Percentiles rank a stretch among this genome's conserved stretches.
phyloP scores from a whole-genome alignment of 2,888 invertebrate species.

The Cerastoderma edule region DNA sequence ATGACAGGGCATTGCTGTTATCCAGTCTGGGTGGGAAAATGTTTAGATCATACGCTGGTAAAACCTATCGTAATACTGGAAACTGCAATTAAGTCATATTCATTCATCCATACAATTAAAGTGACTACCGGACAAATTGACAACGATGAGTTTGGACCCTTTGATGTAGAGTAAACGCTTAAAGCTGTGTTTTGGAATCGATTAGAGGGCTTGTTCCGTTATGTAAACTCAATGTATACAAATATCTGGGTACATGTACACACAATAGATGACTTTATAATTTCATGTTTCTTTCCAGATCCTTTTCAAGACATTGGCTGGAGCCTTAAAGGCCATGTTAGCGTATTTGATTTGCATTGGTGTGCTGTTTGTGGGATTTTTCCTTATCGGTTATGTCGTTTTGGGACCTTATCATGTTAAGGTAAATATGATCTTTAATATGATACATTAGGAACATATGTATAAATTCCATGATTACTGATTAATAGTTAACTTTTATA shows the following conservation, averaged over 20 bases:
- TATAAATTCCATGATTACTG: background rate
- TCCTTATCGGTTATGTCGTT: conserved; percentile 29
- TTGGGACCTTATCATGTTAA: conserved; percentile 35
- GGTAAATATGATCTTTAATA: conserved; percentile 16
- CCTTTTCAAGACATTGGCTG: conserved; percentile 23
- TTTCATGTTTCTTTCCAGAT: conserved; percentile 15
- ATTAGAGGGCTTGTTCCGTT: background rate
- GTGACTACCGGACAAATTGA: background rate
- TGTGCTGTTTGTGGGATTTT: conserved; percentile 25
- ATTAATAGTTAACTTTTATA: background rate
- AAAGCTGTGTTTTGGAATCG: background rate
- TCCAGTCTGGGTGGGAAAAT: no score
- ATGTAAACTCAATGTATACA: background rate
- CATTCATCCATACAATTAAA: background rate
- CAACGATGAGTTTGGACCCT: no score
- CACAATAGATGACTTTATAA: background rate
- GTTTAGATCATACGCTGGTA: no score
- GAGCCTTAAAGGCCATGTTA: conserved; percentile 16
- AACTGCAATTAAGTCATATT: no score
- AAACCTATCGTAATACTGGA: no score
- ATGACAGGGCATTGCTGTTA: background rate
- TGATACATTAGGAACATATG: background rate
- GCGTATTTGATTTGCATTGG: conserved; percentile 30
- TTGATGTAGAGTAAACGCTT: background rate
- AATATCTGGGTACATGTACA: background rate